These are phyloP conservation scores for Pocota personata DNA, from an alignment of 2,888 invertebrate genomes.

Conservation along the genomic window DNA sequence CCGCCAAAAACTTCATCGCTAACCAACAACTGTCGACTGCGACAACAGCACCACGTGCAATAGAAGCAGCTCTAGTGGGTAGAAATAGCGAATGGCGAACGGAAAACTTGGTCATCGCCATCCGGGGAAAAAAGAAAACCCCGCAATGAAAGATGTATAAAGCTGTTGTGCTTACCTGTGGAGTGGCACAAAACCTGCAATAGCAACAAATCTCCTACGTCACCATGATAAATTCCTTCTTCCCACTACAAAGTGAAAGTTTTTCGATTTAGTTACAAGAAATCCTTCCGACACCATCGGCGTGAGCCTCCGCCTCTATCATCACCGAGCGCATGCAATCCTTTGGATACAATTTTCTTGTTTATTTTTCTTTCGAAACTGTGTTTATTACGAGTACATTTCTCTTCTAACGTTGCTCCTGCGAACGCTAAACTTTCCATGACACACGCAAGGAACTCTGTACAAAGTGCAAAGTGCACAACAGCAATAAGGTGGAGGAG, in stretches of 20 bases:
- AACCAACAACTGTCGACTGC: constrained; percentile 55
- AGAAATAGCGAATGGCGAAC: background rate
- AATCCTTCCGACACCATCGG: constrained; percentile 48
- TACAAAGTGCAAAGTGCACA: constrained; percentile 16
- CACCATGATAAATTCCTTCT: constrained; percentile 39
- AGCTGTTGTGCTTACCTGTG: constrained; percentile 58
- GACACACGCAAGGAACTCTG: constrained; percentile 49
- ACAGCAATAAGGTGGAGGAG: background rate
- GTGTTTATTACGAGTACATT: constrained; percentile 46
- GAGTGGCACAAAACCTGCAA: constrained; percentile 26
- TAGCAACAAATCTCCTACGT: constrained; percentile 55
- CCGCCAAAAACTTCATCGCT: constrained; percentile 44
- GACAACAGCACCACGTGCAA: constrained; percentile 52
- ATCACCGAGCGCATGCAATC: constrained; percentile 36
- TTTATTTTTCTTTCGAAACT: constrained; percentile 15
- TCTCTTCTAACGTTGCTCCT: constrained; percentile 15
- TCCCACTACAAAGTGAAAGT: constrained; percentile 60
- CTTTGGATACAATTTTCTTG: background rate
- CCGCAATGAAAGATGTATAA: constrained; percentile 13
- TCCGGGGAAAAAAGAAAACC: constrained; percentile 34
- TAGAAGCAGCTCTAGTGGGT: background rate
- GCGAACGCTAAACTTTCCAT: constrained; percentile 34
- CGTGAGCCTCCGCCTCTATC: background rate
- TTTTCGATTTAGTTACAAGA: constrained; percentile 72
- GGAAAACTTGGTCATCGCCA: constrained; percentile 51